These are phyloP conservation scores for Toxotes chatareus DNA, from an alignment of 2,113 vertebrate genomes.

Conservation along the genomic window DNA sequence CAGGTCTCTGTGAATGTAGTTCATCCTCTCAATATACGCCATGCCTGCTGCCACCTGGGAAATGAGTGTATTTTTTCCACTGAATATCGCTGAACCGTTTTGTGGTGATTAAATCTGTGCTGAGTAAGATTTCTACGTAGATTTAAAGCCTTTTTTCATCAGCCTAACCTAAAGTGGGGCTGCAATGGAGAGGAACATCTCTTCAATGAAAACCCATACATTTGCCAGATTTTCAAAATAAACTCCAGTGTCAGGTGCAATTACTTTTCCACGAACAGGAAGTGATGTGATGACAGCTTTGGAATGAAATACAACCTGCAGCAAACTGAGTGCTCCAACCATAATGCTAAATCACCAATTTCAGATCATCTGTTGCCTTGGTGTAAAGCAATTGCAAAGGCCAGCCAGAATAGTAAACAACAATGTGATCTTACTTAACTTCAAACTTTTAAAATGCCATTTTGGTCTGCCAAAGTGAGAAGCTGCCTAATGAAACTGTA, in stretches of 20 bases:
- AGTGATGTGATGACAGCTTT: background rate
- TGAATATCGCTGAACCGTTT: slow-evolving; percentile 33
- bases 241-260: slow-evolving; percentile 1
- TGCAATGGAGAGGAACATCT: background rate
- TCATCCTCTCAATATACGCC: slow-evolving; percentile 99
- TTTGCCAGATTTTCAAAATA: background rate
- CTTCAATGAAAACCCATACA: background rate
- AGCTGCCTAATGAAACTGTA: background rate
- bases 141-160: slow-evolving; percentile 3
- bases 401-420: background rate
- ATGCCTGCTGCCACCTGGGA: slow-evolving; percentile 94
- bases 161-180: background rate
- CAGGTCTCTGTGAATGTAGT: slow-evolving; percentile 98
- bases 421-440: background rate
- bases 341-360: background rate
- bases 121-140: background rate
- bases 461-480: background rate
- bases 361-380: background rate
- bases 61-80: slow-evolving; percentile 18
- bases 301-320: background rate
- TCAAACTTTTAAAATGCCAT: background rate
- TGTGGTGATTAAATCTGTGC: slow-evolving; percentile 31
- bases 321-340: background rate
- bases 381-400: background rate
- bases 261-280: background rate